These are phyloP conservation scores for Rhizomys pruinosus DNA, from an alignment of 2,113 vertebrate genomes.

Conservation along the genomic window DNA sequence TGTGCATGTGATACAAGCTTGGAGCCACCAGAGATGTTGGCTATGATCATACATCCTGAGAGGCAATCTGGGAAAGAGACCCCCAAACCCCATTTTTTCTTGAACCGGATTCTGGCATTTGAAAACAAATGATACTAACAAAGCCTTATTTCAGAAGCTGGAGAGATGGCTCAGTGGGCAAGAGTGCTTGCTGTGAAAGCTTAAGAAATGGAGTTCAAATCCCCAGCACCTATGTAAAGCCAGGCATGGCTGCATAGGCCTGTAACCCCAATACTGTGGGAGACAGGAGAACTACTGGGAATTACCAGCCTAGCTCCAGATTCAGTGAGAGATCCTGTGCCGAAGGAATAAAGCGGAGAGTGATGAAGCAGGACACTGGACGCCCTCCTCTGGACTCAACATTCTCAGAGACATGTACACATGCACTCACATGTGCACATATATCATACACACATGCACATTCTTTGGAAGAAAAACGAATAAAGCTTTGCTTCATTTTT, in stretches of 20 bases:
- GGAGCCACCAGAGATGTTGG: background rate
- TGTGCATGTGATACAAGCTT: background rate
- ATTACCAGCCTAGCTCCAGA: background rate
- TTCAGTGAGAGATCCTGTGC: background rate
- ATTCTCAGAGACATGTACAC: background rate
- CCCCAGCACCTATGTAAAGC: background rate
- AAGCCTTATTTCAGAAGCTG: background rate
- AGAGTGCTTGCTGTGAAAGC: background rate
- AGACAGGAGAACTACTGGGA: background rate
- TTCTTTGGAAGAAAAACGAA: background rate
- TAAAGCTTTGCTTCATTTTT: background rate
- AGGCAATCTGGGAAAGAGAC: background rate
- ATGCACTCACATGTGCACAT: background rate
- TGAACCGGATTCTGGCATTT: background rate
- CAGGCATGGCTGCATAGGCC: background rate
- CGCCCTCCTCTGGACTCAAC: background rate
- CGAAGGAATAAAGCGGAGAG: background rate
- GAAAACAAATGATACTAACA: slow-evolving; percentile 8
- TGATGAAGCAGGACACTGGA: background rate
- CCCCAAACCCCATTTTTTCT: slow-evolving; percentile 5
- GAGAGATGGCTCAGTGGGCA: background rate
- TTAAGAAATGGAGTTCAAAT: background rate
- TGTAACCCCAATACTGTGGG: background rate
- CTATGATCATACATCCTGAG: background rate
- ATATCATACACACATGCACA: background rate